Evolutionary conservation across 2,888 invertebrate genomes (phyloP), one percentile per base, ranked within the genome.

Genomic region (Drosophila meridiana): DNA sequence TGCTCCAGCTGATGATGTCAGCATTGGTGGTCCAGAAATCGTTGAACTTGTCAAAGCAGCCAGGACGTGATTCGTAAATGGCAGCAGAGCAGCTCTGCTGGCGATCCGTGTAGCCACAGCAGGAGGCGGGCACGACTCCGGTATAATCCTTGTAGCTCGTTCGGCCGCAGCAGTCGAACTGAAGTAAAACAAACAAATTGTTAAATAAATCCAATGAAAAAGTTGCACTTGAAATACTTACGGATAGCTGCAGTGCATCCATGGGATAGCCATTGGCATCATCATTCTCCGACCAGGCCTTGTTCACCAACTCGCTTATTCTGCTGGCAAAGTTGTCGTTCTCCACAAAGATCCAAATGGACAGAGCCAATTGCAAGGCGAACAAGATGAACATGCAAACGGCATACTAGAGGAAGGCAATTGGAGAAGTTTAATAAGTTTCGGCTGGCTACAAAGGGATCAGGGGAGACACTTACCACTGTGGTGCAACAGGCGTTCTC

Each of bases 401-500:
- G 9, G 96, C 95, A 92, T 96, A 97, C 97, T 97, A 93, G 5
- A 38, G 40, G 14, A 26, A 9, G 38, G 28, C 50, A 34, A 3
- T 6, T 9, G 5, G 14, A 55, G 8, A 28, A 20, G 14, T 55
- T 11, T 20, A 8, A 34, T 40, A 20, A 30, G 9, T 14, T 20
- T 34, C 0, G 5, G 2, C 7, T 14, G 2, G 9, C 14, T 28
- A 2, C 0, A 3, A 13, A 26, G 26, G 4, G 50, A 20, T 11
- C 8, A 0, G 2, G 7, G 11, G n/a, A 2, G 14, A 1, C 28
- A 83, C 95, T 95, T 94, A 97, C 97, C 87, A 96, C 96, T 91
- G 96, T 95, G 60, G 96, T 95, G 95, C 98, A 97, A 94, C 97
- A 97, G 92, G 97, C 95, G 92, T 96, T 97, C 93, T 98, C 97